Conservation (phyloP, 92 coral and sea anemone genomes). For the Metridium senile region DNA sequence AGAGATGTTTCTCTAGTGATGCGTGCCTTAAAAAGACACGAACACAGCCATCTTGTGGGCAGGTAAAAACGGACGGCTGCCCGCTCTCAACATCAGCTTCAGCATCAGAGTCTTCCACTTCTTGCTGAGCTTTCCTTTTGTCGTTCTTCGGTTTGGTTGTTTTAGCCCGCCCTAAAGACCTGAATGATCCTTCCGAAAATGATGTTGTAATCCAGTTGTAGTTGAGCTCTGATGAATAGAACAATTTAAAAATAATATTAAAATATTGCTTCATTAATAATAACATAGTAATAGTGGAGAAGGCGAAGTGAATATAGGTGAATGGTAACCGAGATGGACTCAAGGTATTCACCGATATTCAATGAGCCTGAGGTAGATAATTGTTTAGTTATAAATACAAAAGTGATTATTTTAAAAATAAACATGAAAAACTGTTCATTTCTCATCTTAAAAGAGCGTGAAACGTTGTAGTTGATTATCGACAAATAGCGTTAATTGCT, state of each 20-base stretch:
- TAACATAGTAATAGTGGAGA: neutral
- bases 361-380: no score
- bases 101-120: neutral
- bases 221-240: slow-evolving; percentile 7
- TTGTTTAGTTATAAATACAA: no score
- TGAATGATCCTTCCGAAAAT: neutral
- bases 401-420: no score
- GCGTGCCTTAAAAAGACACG: neutral
- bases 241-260: neutral
- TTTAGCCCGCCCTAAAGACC: neutral
- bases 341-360: no score
- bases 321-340: neutral
- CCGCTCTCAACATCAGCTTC: neutral
- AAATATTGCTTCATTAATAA: neutral
- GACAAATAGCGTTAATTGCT: no score
- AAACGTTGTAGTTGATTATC: no score
- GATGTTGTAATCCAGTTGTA: slow-evolving; percentile 20
- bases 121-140: neutral
- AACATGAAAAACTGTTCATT: no score
- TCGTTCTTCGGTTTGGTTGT: no score
- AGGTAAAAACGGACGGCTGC: slow-evolving; percentile 10
- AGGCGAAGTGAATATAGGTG: neutral
- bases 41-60: slow-evolving; percentile 43
- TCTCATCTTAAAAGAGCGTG: no score
- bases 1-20: slow-evolving; percentile 25